A percentile compares a stretch with the other conserved stretches of the same genome.
Evolutionary conservation across 2,888 invertebrate genomes (phyloP).

Genomic region (Eilema depressum): DNA sequence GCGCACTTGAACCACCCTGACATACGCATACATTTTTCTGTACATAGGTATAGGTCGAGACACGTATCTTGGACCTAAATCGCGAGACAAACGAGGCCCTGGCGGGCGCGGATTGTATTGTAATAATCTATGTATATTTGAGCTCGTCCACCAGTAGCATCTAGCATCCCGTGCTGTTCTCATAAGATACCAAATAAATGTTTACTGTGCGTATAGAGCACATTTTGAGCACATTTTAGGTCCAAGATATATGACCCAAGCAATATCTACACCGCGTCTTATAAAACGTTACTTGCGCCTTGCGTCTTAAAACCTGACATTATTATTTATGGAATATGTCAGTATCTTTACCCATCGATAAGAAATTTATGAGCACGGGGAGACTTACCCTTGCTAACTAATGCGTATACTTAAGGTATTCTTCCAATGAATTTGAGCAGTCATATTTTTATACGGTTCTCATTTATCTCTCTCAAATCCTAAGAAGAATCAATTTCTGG

Average conservation of each 20-base stretch:
- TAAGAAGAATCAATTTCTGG: constrained; percentile 32
- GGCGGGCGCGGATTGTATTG: too few species aligned
- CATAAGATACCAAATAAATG: too few species aligned
- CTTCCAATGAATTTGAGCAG: constrained; percentile 15
- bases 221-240: too few species aligned
- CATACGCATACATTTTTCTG: constrained; percentile 40
- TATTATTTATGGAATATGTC: constrained; percentile 28
- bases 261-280: constrained; percentile 20
- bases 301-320: constrained; percentile 32
- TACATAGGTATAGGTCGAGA: constrained; percentile 37
- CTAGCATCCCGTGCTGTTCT: too few species aligned
- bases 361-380: constrained; percentile 22
- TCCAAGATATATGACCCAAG: too few species aligned
- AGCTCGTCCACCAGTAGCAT: too few species aligned
- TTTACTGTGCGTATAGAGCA: too few species aligned
- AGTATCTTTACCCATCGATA: constrained; percentile 25
- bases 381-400: constrained; percentile 5
- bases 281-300: constrained; percentile 31
- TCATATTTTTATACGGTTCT: constrained; percentile 26
- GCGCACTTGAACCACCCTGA: constrained; percentile 42
- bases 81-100: too few species aligned
- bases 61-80: too few species aligned
- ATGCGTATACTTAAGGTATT: background rate
- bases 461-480: constrained; percentile 39
- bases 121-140: too few species aligned